Percentiles rank a stretch among this genome's conserved stretches.
These are phyloP conservation scores for Percopsis omiscomaycus DNA, from an alignment of 2,797 vertebrate species.

Conservation along the genomic window DNA sequence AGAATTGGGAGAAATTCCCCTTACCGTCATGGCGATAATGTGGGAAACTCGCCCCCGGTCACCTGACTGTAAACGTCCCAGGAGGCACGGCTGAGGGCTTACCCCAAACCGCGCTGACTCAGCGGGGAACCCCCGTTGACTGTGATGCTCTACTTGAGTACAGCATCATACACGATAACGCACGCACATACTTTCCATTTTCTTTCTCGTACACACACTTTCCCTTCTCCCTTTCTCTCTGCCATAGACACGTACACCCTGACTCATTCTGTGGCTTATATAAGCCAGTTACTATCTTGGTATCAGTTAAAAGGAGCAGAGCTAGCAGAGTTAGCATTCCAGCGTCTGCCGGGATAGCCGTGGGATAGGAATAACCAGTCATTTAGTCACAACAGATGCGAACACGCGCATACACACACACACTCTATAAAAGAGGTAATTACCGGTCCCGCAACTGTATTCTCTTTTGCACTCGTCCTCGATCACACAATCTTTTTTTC, in stretches of 20 bases:
- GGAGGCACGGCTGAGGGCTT: slow-evolving; percentile 52
- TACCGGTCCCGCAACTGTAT: not conserved
- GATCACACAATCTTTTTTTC: not conserved
- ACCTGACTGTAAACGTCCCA: slow-evolving; percentile 56
- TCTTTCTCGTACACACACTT: too few species aligned
- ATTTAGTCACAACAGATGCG: slow-evolving; percentile 49
- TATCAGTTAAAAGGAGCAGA: too few species aligned
- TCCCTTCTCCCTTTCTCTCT: too few species aligned
- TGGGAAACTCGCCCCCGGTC: slow-evolving; percentile 50
- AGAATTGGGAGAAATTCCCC: slow-evolving; percentile 54
- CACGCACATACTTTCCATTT: slow-evolving; percentile 11
- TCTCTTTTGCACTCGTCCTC: not conserved
- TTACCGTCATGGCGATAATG: slow-evolving; percentile 14
- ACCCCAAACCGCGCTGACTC: slow-evolving; percentile 59
- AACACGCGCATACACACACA: slow-evolving; percentile 48
- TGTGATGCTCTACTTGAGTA: not conserved
- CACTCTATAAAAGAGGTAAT: slow-evolving; percentile 59
- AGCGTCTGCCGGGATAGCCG: slow-evolving; percentile 28
- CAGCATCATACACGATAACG: not conserved
- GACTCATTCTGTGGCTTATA: too few species aligned
- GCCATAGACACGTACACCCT: slow-evolving; percentile 34
- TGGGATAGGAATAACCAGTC: slow-evolving; percentile 32
- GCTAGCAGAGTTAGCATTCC: too few species aligned
- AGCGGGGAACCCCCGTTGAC: slow-evolving; percentile 41
- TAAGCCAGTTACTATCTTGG: too few species aligned